Percentiles rank a stretch among this genome's conserved stretches.
phyloP scores from a whole-genome alignment of 1,140 invertebrate genomes.

The Drosophila carrolli region DNA sequence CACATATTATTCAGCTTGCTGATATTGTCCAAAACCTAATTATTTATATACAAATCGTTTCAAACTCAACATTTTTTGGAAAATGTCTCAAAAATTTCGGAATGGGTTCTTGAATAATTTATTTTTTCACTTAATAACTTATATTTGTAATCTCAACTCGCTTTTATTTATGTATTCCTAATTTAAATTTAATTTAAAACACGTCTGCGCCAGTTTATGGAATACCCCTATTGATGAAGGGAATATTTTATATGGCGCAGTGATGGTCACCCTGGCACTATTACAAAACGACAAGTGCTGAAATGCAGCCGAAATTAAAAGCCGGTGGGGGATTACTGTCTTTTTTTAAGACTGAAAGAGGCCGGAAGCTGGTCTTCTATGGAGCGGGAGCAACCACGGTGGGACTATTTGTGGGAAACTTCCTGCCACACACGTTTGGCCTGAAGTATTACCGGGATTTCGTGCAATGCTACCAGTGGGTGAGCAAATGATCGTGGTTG shows the following conservation, averaged over 20 bases:
- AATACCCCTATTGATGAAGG: background rate
- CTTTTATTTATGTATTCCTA: no score
- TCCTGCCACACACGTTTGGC: slow-evolving; percentile 86
- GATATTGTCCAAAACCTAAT: no score
- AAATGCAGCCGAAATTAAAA: slow-evolving; percentile 49
- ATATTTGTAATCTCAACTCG: no score
- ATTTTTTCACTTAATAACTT: no score
- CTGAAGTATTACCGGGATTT: slow-evolving; percentile 85
- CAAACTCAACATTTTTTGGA: no score
- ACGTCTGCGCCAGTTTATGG: background rate
- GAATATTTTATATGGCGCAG: no score
- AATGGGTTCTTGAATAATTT: no score
- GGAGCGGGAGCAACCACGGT: slow-evolving; percentile 58
- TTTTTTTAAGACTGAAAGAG: slow-evolving; percentile 62
- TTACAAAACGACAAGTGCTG: slow-evolving; percentile 57
- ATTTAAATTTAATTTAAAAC: no score
- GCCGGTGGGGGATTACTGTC: slow-evolving; percentile 51
- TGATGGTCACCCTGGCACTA: slow-evolving; percentile 13
- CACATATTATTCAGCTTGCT: no score
- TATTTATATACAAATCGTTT: no score
- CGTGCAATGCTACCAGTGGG: slow-evolving; percentile 86
- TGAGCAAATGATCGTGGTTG: slow-evolving; percentile 25
- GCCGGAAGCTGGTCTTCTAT: slow-evolving; percentile 60
- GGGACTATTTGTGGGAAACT: slow-evolving; percentile 65
- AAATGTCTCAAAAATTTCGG: no score